Percentiles rank a stretch among this genome's conserved stretches.
Evolutionary conservation across 2,797 vertebrate species (phyloP).

Genomic region (Thunnus albacares): DNA sequence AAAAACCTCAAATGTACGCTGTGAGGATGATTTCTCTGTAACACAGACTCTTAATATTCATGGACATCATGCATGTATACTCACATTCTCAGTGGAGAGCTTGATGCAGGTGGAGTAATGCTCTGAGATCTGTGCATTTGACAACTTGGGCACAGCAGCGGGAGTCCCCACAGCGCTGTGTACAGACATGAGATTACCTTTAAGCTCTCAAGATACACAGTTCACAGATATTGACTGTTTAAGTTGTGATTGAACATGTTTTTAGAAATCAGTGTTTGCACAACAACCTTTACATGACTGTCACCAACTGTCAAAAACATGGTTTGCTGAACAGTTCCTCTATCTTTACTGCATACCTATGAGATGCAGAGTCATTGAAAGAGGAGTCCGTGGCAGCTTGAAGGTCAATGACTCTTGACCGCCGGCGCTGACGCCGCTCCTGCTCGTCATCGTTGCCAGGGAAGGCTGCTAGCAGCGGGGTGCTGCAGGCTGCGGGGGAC

Average conservation of each 20-base stretch:
- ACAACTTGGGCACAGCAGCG: slow-evolving; percentile 87
- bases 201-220: neutral
- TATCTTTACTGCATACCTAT: slow-evolving; percentile 70
- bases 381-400: slow-evolving; percentile 82
- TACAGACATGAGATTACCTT: slow-evolving; percentile 33
- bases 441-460: slow-evolving; percentile 93
- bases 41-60: too few relatives aligned
- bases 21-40: neutral
- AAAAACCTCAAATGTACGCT: neutral
- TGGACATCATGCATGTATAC: slow-evolving; percentile 60
- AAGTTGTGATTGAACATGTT: neutral
- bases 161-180: slow-evolving; percentile 84
- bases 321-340: neutral
- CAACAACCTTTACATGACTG: neutral
- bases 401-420: slow-evolving; percentile 89
- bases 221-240: neutral
- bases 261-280: neutral
- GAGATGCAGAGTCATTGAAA: slow-evolving; percentile 82
- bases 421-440: slow-evolving; percentile 91
- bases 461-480: slow-evolving; percentile 87
- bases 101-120: slow-evolving; percentile 98
- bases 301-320: neutral
- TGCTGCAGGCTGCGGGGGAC: slow-evolving; percentile 83
- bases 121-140: slow-evolving; percentile 92
- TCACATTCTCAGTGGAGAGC: slow-evolving; percentile 95